Evolutionary conservation across 2,797 vertebrate species (phyloP), one percentile per base, ranked within the genome.

Genomic region (Acomys russatus): DNA sequence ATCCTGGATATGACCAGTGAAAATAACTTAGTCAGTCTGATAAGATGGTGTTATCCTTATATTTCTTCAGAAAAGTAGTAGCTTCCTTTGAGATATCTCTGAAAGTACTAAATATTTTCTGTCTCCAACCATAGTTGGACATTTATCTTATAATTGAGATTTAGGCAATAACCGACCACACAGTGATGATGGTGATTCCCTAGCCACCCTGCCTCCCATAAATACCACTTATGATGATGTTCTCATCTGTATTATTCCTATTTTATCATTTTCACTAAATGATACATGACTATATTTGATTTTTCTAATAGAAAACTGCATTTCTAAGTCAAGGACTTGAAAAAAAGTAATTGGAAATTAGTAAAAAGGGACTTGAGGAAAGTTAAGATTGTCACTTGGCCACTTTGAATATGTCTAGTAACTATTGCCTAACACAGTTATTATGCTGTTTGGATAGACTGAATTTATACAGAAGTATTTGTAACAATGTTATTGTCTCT

Each of bases 1-100:
- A 86, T 15, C 8, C 9, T 44, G 22, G 3, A 25, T 30, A n/a
- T 6, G 2, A 2, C 6, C 51, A 18, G 5, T 64, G 1, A 49
- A 59, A 76, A 4, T 44, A 33, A 35, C 10, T 44, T 77, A 10
- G 9, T 1, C 28, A 68, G 22, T 49, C 2, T 0, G 7, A 30
- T 61, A 25, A 30, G 12, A 33, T 17, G 0, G 4, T 4, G 56
- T 51, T 77, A 17, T 28, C 28, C 0, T 1, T 76, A 12, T 3
- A 44, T 49, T 68, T 84, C 30, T 7, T 10, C 0, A 33, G 64
- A 8, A 90, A 68, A 59, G 3, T 56, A 82, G 18, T 56, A 2
- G 18, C 7, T 15, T 83, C 20, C 1, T 10, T 44, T 22, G 12
- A 56, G 25, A 28, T 7, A 15, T n/a, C 20, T 8, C 66, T 84